Percentiles rank a stretch among this genome's conserved stretches.
Conservation (phyloP, 2,797 vertebrate species). For the Clarias platycephalus region DNA sequence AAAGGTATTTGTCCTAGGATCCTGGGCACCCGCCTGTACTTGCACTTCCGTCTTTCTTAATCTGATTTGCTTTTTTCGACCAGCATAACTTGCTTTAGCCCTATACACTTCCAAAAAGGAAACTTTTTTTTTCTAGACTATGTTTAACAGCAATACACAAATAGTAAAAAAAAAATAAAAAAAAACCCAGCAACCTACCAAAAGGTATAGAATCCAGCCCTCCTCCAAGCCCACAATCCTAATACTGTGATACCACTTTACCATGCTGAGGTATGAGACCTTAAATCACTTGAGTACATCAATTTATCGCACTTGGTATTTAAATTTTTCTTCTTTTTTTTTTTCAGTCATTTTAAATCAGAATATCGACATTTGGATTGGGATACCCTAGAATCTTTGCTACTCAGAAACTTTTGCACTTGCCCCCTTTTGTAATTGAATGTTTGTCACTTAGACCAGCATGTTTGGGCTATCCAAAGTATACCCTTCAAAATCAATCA, state of each 20-base stretch:
- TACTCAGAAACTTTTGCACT: conserved; percentile 29
- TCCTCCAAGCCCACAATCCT: background rate
- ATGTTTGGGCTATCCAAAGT: conserved; percentile 55
- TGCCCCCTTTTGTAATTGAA: conserved; percentile 7
- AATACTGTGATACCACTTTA: conserved; percentile 1
- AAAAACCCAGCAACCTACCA: background rate
- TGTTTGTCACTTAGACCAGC: conserved; percentile 48
- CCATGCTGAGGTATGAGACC: background rate
- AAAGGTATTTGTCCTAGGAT: background rate
- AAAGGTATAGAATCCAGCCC: background rate
- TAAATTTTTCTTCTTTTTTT: background rate
- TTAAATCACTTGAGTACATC: background rate
- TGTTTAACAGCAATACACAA: conserved; percentile 9
- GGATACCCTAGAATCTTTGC: background rate
- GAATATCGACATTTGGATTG: background rate
- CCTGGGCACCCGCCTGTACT: background rate
- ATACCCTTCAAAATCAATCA: conserved; percentile 47
- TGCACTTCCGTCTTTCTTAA: background rate
- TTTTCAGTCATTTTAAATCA: background rate
- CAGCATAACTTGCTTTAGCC: background rate
- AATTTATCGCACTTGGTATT: background rate
- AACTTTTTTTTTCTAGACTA: background rate
- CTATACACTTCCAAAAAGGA: background rate
- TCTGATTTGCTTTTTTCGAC: background rate
- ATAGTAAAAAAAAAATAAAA: too few relatives aligned